Conservation (phyloP, 2,888 invertebrate species). For the Yponomeuta sedellus region DNA sequence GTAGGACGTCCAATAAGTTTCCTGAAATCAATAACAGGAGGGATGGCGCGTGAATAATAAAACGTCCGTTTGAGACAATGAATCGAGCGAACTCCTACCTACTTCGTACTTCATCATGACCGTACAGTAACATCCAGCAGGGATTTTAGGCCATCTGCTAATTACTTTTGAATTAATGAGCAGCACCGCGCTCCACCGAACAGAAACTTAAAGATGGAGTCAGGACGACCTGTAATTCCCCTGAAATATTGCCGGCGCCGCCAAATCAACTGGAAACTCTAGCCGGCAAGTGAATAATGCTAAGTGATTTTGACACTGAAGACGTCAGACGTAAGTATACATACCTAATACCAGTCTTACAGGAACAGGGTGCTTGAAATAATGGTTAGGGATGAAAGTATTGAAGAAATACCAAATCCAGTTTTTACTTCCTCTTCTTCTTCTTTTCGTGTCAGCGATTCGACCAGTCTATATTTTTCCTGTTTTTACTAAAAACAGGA, state of each 20-base stretch:
- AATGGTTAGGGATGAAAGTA: too few species aligned
- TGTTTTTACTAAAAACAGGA: too few species aligned
- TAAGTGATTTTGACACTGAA: neutral
- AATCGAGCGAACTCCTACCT: neutral
- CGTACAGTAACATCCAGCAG: slow-evolving; percentile 10
- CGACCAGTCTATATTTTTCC: too few species aligned
- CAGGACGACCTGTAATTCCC: neutral
- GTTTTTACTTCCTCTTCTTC: too few species aligned
- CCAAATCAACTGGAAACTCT: neutral
- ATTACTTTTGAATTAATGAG: slow-evolving; percentile 30
- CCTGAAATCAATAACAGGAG: neutral
- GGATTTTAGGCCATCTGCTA: slow-evolving; percentile 26
- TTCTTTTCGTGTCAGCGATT: too few species aligned
- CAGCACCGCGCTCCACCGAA: slow-evolving; percentile 21
- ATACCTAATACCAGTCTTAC: too few species aligned
- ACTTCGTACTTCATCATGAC: neutral
- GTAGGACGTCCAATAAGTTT: neutral
- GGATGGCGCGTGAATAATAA: neutral
- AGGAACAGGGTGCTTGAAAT: too few species aligned
- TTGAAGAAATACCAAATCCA: too few species aligned
- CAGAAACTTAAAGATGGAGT: neutral
- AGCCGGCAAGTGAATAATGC: neutral
- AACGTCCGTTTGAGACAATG: neutral
- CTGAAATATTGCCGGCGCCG: neutral
- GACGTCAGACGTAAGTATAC: neutral